phyloP scores from a whole-genome alignment of 2,888 invertebrate species.

The Zeuzera pyrina region DNA sequence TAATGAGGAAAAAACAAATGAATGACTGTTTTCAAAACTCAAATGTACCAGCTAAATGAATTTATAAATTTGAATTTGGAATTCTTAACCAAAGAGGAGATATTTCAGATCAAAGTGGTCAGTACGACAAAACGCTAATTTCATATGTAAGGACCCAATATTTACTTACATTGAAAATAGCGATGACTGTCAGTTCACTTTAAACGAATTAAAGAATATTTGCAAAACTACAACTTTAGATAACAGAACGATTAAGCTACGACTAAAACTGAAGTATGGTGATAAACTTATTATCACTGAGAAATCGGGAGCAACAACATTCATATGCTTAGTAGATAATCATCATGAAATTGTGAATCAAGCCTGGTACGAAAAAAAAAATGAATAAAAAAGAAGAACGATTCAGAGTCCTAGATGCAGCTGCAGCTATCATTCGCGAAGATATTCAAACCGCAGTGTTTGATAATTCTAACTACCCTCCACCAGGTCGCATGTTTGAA shows the following conservation, averaged over 20 bases:
- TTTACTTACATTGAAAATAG: constrained; percentile 19
- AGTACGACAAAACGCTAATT: no score
- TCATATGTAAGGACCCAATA: no score
- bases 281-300: constrained; percentile 27
- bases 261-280: constrained; percentile 26
- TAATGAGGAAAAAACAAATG: no score
- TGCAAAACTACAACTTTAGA: constrained; percentile 19
- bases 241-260: constrained; percentile 24
- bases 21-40: no score
- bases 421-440: constrained; percentile 17
- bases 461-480: constrained; percentile 22
- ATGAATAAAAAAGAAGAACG: constrained; percentile 21
- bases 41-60: no score
- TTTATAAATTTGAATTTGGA: no score
- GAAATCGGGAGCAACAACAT: constrained; percentile 14
- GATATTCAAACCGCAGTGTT: constrained; percentile 14
- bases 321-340: constrained; percentile 15
- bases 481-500: constrained; percentile 25
- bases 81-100: no score
- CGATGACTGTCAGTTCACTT: constrained; percentile 16
- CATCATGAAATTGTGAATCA: constrained; percentile 16
- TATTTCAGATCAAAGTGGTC: no score
- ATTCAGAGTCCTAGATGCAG: constrained; percentile 16
- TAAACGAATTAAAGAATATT: constrained; percentile 15
- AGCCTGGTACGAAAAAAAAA: constrained; percentile 22